phyloP scores from a whole-genome alignment of 2,797 vertebrate genomes.

The Hyperoplus immaculatus region DNA sequence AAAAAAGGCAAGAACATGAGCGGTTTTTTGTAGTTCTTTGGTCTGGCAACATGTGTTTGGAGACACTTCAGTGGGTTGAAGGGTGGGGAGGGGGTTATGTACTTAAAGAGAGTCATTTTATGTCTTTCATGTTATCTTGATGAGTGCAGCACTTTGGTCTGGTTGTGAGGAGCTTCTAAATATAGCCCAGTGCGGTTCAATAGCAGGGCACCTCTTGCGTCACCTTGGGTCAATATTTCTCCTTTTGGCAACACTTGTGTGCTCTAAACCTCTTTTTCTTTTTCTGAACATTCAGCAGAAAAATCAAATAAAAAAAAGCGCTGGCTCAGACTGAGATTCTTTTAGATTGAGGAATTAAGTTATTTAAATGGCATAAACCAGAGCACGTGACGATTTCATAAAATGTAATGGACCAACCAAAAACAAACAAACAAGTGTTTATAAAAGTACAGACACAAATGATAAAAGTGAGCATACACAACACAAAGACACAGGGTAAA shows the following conservation, averaged over 20 bases:
- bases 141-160: conserved; percentile 70
- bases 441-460: conserved; percentile 36
- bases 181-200: conserved; percentile 75
- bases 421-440: conserved; percentile 47
- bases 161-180: conserved; percentile 73
- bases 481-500: conserved; percentile 28
- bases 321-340: conserved; percentile 50
- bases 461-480: conserved; percentile 28
- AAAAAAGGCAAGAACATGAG: conserved; percentile 23
- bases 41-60: conserved; percentile 16
- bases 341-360: conserved; percentile 31
- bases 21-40: neutral
- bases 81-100: neutral
- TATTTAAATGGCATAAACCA: conserved; percentile 48
- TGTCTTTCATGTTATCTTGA: conserved; percentile 70
- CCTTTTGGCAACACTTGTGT: conserved; percentile 67
- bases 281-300: conserved; percentile 76
- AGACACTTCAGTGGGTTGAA: conserved; percentile 33
- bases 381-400: conserved; percentile 31
- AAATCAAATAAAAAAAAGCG: conserved; percentile 47
- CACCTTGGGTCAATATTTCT: conserved; percentile 81
- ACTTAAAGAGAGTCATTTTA: conserved; percentile 50
- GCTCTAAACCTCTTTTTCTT: conserved; percentile 38
- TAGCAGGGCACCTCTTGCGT: conserved; percentile 72
- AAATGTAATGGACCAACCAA: conserved; percentile 20